These are phyloP conservation scores for Hystrix brachyura DNA, from an alignment of 2,113 vertebrate species.

Conservation along the genomic window DNA sequence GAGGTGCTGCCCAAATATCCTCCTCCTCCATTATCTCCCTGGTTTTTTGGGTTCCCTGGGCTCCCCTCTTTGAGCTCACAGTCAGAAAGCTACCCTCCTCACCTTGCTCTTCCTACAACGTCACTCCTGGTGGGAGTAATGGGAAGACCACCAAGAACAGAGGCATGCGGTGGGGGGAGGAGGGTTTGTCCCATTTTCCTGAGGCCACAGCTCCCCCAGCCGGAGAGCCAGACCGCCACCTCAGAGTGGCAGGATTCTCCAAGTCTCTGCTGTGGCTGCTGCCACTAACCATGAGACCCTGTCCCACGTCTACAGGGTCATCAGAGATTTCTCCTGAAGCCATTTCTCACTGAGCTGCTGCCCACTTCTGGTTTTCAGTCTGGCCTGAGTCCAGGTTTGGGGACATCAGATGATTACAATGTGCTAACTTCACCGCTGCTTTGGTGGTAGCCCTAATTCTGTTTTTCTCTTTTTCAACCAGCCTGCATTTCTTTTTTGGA, in stretches of 20 bases:
- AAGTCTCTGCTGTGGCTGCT: not conserved
- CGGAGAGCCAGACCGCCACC: not conserved
- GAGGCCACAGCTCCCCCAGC: not conserved
- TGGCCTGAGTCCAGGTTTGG: not conserved
- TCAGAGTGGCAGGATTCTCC: not conserved
- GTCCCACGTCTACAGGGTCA: not conserved
- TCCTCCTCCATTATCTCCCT: not conserved
- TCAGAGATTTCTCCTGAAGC: not conserved
- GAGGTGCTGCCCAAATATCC: not conserved
- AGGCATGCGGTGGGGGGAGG: not conserved
- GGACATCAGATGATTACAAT: not conserved
- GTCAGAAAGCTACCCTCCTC: not conserved
- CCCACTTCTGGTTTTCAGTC: not conserved
- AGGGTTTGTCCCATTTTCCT: not conserved
- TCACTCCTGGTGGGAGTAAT: not conserved
- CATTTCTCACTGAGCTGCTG: not conserved
- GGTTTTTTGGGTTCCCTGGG: not conserved
- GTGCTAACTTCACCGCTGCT: not conserved
- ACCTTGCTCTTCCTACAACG: not conserved
- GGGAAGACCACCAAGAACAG: not conserved
- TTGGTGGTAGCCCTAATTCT: not conserved
- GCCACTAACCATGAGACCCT: not conserved
- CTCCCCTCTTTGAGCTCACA: not conserved
- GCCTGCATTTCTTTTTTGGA: not conserved
- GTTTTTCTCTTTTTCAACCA: not conserved